These are phyloP conservation scores for Drosophila subquinaria DNA, from an alignment of 2,888 invertebrate species.

Conservation along the genomic window DNA sequence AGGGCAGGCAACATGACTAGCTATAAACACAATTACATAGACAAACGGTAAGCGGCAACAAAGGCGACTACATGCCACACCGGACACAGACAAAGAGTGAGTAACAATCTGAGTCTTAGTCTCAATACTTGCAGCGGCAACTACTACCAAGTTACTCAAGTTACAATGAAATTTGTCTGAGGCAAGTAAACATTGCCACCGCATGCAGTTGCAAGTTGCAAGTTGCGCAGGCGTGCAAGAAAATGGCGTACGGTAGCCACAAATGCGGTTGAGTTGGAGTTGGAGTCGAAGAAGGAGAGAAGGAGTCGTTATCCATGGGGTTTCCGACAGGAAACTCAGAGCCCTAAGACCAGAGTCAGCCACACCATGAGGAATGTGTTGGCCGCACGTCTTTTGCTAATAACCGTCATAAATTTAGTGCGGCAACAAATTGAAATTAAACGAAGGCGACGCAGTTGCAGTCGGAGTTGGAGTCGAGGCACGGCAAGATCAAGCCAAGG, in stretches of 20 bases:
- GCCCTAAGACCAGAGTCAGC: constrained; percentile 27
- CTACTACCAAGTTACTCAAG: constrained; percentile 83
- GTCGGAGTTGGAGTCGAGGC: constrained; percentile 8
- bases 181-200: constrained; percentile 77
- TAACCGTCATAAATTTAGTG: constrained; percentile 84
- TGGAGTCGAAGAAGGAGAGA: not conserved
- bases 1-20: constrained; percentile 64
- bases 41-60: constrained; percentile 69
- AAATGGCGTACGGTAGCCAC: constrained; percentile 76
- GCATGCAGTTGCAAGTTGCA: constrained; percentile 55
- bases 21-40: constrained; percentile 78
- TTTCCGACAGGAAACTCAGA: constrained; percentile 65
- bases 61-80: constrained; percentile 74
- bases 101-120: not conserved
- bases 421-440: constrained; percentile 84
- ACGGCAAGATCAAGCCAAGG: constrained; percentile 42
- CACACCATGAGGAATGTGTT: constrained; percentile 72
- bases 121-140: constrained; percentile 13
- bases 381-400: constrained; percentile 83
- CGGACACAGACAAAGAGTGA: constrained; percentile 23
- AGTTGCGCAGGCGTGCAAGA: constrained; percentile 74
- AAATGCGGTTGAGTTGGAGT: constrained; percentile 25
- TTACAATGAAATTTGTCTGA: constrained; percentile 83
- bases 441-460: constrained; percentile 63
- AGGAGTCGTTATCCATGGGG: constrained; percentile 45